phyloP scores from a whole-genome alignment of 2,888 invertebrate species.

The Tetragonula carbonaria region DNA sequence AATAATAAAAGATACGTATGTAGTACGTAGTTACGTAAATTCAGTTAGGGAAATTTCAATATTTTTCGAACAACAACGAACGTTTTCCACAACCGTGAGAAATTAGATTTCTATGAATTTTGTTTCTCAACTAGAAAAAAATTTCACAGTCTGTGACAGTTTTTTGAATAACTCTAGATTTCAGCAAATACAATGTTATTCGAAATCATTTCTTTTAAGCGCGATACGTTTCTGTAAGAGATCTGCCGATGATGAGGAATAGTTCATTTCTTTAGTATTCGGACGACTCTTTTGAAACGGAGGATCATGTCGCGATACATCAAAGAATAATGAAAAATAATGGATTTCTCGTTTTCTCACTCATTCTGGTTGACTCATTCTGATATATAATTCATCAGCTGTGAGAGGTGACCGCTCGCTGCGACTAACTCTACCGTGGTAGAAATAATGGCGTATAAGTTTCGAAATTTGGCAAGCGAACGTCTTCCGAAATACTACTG shows the following conservation, averaged over 20 bases:
- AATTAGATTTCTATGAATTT: too few species aligned
- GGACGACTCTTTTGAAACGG: not conserved
- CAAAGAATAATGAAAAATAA: not conserved
- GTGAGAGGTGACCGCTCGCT: not conserved
- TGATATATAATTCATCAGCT: not conserved
- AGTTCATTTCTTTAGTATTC: not conserved
- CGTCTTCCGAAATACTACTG: constrained; percentile 14
- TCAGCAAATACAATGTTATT: not conserved
- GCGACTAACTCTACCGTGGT: not conserved
- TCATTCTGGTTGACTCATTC: not conserved
- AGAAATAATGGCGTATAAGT: constrained; percentile 1
- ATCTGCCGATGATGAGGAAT: not conserved
- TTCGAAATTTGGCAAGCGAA: constrained; percentile 27
- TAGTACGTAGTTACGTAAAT: too few species aligned
- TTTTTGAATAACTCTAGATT: too few species aligned
- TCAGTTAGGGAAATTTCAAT: too few species aligned
- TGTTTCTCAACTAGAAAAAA: too few species aligned
- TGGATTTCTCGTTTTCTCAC: not conserved
- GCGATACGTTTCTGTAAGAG: not conserved
- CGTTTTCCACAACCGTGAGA: too few species aligned
- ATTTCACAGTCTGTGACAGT: too few species aligned
- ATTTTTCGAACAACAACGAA: too few species aligned
- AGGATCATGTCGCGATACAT: not conserved
- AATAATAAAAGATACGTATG: not conserved
- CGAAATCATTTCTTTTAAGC: not conserved